Conservation (phyloP, 2,888 invertebrate genomes). For the Campoplex nolae region DNA sequence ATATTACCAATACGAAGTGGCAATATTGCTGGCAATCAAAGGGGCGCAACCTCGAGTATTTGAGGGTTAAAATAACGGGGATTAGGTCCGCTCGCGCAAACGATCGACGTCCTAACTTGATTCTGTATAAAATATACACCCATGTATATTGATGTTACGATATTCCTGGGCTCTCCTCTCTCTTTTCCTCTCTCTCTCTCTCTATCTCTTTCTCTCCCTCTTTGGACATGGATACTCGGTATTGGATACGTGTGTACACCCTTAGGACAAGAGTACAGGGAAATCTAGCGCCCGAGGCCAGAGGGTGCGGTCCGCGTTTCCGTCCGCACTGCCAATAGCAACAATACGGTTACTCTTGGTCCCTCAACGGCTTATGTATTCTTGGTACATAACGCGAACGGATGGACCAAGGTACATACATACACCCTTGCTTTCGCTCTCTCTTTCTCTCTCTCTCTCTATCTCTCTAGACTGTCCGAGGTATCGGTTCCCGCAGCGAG, state of each 20-base stretch:
- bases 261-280: slow-evolving; percentile 56
- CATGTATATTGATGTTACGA: slow-evolving; percentile 38
- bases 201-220: background rate
- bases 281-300: slow-evolving; percentile 64
- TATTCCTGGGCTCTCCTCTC: slow-evolving; percentile 36
- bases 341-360: slow-evolving; percentile 71
- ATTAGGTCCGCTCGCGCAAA: background rate
- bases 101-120: slow-evolving; percentile 1
- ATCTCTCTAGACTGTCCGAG: slow-evolving; percentile 76
- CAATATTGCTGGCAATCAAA: slow-evolving; percentile 12
- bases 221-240: slow-evolving; percentile 47
- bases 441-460: background rate
- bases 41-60: background rate
- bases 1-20: background rate
- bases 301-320: slow-evolving; percentile 82
- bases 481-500: slow-evolving; percentile 83
- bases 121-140: slow-evolving; percentile 4
- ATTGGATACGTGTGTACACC: slow-evolving; percentile 54
- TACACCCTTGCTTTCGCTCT: slow-evolving; percentile 27
- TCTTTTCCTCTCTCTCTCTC: background rate
- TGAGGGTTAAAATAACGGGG: background rate
- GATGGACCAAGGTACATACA: slow-evolving; percentile 71
- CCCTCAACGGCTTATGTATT: slow-evolving; percentile 63
- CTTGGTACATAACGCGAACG: slow-evolving; percentile 18
- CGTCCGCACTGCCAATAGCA: slow-evolving; percentile 77